Evolutionary conservation across 2,113 vertebrate species (phyloP).

Genomic region (Gymnocephalus cernua): DNA sequence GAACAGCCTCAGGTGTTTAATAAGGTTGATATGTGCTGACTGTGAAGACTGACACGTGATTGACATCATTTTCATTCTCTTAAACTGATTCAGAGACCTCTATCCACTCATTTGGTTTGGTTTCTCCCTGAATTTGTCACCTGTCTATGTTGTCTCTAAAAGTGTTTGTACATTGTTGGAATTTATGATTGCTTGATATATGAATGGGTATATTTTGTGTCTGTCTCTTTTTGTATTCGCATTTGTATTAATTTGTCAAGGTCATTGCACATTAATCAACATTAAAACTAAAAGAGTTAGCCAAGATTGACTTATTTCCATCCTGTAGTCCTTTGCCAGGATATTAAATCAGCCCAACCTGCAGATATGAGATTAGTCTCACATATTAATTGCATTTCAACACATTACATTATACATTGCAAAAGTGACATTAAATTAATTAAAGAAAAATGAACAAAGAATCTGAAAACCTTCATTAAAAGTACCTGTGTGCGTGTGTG

Average conservation of each 20-base stretch:
- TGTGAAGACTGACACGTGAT: neutral
- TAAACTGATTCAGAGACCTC: neutral
- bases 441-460: constrained; percentile 12
- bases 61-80: neutral
- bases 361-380: constrained; percentile 5
- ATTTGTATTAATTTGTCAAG: constrained; percentile 2
- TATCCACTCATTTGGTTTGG: neutral
- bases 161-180: neutral
- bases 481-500: neutral
- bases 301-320: constrained; percentile 9
- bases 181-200: neutral
- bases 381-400: constrained; percentile 14
- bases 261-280: constrained; percentile 22
- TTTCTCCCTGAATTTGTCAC: neutral
- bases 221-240: neutral
- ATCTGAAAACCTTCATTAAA: constrained; percentile 6
- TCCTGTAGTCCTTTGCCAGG: neutral
- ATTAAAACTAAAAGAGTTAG: neutral
- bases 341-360: constrained; percentile 14
- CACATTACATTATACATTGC: constrained; percentile 5
- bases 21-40: neutral
- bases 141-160: neutral
- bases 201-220: neutral
- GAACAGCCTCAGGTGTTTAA: neutral
- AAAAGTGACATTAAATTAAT: constrained; percentile 11